phyloP scores from a whole-genome alignment of 2,113 vertebrate genomes.

The Stegastes partitus region DNA sequence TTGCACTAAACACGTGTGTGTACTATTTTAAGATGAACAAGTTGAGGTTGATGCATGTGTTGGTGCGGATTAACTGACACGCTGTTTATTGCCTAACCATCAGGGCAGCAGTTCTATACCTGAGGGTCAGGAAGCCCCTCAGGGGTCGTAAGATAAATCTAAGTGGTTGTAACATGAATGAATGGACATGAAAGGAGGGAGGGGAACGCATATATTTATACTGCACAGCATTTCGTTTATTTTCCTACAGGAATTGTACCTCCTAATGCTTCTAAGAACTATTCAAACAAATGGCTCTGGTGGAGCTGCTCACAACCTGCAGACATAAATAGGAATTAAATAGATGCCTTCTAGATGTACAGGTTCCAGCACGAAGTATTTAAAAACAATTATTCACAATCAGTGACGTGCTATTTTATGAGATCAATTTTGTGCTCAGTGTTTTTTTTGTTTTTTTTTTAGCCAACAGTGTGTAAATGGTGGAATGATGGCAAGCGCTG shows the following conservation, averaged over 20 bases:
- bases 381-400: neutral
- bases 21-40: constrained; percentile 6
- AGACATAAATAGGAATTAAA: too few species aligned
- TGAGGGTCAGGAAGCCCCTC: neutral
- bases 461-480: neutral
- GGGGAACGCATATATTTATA: too few species aligned
- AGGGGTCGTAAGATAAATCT: neutral
- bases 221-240: too few species aligned
- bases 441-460: neutral
- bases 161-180: neutral
- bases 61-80: constrained; percentile 7
- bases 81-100: constrained; percentile 13
- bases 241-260: too few species aligned
- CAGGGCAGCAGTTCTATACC: neutral
- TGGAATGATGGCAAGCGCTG: constrained; percentile 2
- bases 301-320: too few species aligned
- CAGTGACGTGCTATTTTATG: neutral
- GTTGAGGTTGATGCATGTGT: constrained; percentile 8
- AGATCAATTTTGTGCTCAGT: neutral
- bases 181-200: too few species aligned
- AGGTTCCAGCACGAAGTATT: too few species aligned
- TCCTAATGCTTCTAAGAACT: too few species aligned
- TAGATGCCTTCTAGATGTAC: too few species aligned
- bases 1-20: neutral
- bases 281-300: too few species aligned